Evolutionary conservation across 2,113 vertebrate species (phyloP).

Genomic region (Microtus ochrogaster): DNA sequence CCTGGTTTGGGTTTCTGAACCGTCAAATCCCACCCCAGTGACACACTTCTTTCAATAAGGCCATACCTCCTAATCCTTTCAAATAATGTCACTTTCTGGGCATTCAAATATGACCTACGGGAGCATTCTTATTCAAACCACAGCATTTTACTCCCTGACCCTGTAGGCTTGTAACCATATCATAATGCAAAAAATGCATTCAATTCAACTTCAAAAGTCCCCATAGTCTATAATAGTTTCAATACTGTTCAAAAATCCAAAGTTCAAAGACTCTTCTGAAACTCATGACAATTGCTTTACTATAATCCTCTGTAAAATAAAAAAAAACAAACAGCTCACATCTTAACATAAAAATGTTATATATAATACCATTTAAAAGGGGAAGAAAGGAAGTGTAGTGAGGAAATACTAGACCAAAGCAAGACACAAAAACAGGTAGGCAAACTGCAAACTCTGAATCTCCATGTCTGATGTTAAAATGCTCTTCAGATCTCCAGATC

Average conservation of each 20-base stretch:
- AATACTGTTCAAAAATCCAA: background rate
- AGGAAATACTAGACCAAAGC: background rate
- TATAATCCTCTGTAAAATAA: background rate
- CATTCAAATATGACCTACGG: background rate
- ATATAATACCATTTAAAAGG: background rate
- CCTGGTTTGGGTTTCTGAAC: background rate
- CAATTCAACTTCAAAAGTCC: background rate
- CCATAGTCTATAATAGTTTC: background rate
- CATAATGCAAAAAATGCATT: background rate
- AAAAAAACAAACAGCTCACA: background rate
- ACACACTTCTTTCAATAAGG: background rate
- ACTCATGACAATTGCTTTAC: background rate
- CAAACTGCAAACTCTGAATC: background rate
- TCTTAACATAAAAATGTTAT: background rate
- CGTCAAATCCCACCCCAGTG: background rate
- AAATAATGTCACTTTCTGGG: background rate
- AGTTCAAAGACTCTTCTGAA: background rate
- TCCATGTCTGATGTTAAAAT: background rate
- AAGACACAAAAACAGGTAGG: background rate
- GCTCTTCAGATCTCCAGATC: background rate
- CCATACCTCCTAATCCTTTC: background rate
- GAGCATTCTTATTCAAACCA: background rate
- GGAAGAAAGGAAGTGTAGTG: background rate
- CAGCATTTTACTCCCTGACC: background rate
- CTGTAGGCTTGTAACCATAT: background rate